A percentile compares a stretch with the other conserved stretches of the same genome.
These are phyloP conservation scores for Notoglanidium macrostoma DNA, from an alignment of 2,797 vertebrate genomes.

Conservation along the genomic window DNA sequence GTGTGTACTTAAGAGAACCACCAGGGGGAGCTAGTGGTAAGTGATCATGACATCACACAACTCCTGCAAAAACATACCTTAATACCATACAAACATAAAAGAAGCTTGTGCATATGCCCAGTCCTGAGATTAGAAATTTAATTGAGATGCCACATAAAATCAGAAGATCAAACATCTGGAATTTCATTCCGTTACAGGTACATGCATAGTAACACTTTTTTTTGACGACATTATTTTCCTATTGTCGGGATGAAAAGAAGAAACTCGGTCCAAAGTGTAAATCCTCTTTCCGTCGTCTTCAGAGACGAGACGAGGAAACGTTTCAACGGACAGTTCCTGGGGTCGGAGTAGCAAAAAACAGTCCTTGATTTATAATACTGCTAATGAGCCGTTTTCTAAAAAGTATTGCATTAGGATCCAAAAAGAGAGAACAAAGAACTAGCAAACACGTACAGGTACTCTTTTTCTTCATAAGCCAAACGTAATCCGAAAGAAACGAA, in stretches of 20 bases:
- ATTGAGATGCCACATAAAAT: slow-evolving; percentile 63
- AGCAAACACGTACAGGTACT: slow-evolving; percentile 50
- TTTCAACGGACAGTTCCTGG: slow-evolving; percentile 75
- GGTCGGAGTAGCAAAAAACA: slow-evolving; percentile 44
- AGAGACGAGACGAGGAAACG: slow-evolving; percentile 45
- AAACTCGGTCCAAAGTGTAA: slow-evolving; percentile 73
- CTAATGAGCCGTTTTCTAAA: slow-evolving; percentile 54
- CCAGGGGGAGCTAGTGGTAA: neutral
- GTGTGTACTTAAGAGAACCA: neutral
- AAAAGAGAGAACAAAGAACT: slow-evolving; percentile 46
- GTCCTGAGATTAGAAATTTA: slow-evolving; percentile 63
- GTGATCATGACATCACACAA: neutral
- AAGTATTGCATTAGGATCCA: slow-evolving; percentile 65
- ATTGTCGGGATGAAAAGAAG: slow-evolving; percentile 71
- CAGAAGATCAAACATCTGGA: slow-evolving; percentile 82
- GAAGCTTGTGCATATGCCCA: neutral
- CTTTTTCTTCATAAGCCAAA: neutral
- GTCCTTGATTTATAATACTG: slow-evolving; percentile 76
- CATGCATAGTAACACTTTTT: slow-evolving; percentile 92
- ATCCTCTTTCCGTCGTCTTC: slow-evolving; percentile 31
- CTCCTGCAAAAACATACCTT: neutral
- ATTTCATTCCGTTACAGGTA: slow-evolving; percentile 91
- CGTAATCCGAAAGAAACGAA: neutral
- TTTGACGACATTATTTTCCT: slow-evolving; percentile 86
- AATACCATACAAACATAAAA: neutral